Evolutionary conservation across 1,140 invertebrate species (phyloP).

Genomic region (Neotoxoptera formosana): DNA sequence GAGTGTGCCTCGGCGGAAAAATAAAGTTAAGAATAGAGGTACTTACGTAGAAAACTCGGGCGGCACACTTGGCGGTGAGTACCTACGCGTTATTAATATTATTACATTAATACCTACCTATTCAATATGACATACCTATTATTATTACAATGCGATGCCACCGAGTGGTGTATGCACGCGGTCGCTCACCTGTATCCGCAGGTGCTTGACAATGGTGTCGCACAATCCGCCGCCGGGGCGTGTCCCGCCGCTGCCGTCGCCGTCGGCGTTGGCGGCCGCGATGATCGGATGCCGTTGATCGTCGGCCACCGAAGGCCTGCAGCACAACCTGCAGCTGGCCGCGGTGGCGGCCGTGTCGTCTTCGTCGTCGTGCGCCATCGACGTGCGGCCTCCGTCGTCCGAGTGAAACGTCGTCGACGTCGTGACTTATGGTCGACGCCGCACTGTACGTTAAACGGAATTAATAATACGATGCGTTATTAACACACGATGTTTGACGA

Average conservation of each 20-base stretch:
- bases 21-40: not conserved
- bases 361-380: not conserved
- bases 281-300: not conserved
- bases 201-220: conserved; percentile 52
- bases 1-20: not conserved
- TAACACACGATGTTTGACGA: not conserved
- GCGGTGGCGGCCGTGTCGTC: not conserved
- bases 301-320: not conserved
- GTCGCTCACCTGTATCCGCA: conserved; percentile 43
- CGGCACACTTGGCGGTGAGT: not conserved
- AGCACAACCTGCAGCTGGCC: conserved; percentile 19
- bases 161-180: not conserved
- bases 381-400: not conserved
- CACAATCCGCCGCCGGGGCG: conserved; percentile 24
- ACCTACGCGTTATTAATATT: not conserved
- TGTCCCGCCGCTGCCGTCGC: not conserved
- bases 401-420: not conserved
- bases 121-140: too few species aligned
- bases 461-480: not conserved
- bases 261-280: not conserved
- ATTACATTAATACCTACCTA: too few species aligned
- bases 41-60: not conserved
- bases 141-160: not conserved
- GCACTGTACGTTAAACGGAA: not conserved
- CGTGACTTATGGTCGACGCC: not conserved